A percentile compares a stretch with the other conserved stretches of the same genome.
phyloP scores from a whole-genome alignment of 2,888 invertebrate genomes.

The Harpagoxenus sublaevis region DNA sequence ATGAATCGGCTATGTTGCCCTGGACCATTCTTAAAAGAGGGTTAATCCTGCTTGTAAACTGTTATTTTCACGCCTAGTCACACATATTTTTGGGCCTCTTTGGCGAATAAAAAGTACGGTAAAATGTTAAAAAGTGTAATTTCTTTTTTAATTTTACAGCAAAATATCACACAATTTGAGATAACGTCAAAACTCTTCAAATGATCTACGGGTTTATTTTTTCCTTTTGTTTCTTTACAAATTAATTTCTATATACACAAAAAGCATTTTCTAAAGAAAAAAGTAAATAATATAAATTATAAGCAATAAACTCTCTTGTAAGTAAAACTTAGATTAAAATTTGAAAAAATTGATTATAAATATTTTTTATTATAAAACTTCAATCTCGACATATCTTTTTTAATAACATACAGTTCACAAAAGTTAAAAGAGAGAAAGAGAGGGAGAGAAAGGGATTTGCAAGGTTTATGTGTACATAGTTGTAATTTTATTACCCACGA shows the following conservation, averaged over 20 bases:
- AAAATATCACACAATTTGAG: neutral
- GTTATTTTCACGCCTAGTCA: slow-evolving; percentile 6
- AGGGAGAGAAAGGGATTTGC: neutral
- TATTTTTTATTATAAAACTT: slow-evolving; percentile 2
- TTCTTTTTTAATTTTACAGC: neutral
- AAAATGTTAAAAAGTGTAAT: neutral
- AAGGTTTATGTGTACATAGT: neutral
- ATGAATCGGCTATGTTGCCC: slow-evolving; percentile 85
- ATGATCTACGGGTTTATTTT: neutral
- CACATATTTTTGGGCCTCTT: neutral
- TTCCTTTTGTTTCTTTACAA: neutral
- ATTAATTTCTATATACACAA: slow-evolving; percentile 5
- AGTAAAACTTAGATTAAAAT: neutral
- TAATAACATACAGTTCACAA: neutral
- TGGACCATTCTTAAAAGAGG: slow-evolving; percentile 74
- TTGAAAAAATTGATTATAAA: neutral
- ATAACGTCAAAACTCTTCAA: neutral
- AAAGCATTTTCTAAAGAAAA: neutral
- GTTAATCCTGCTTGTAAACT: slow-evolving; percentile 46
- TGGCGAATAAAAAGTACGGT: neutral
- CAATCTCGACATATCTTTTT: neutral
- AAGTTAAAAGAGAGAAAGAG: neutral
- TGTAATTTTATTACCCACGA: slow-evolving; percentile 1
- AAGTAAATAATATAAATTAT: neutral
- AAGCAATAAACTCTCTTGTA: neutral